Percentiles rank a stretch among this genome's conserved stretches.
phyloP scores from a whole-genome alignment of 2,113 vertebrate genomes.

The Uria aalge region DNA sequence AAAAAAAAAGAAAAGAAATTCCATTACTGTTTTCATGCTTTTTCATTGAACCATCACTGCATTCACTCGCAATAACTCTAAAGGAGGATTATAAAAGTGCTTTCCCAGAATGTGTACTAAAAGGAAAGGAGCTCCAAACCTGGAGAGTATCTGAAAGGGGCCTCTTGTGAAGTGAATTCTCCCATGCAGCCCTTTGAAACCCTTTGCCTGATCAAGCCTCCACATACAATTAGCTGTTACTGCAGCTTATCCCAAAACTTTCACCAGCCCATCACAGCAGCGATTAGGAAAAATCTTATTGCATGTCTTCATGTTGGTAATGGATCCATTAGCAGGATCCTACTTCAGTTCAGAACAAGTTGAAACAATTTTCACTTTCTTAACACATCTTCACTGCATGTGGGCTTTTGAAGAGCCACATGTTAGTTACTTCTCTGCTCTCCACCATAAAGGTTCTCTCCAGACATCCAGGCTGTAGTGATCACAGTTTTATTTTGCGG shows the following conservation, averaged over 20 bases:
- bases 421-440: neutral
- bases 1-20: constrained; percentile 11
- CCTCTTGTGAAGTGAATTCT: constrained; percentile 26
- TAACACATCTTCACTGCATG: neutral
- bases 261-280: neutral
- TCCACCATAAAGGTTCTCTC: neutral
- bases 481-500: neutral
- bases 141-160: constrained; percentile 53
- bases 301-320: neutral
- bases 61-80: constrained; percentile 11
- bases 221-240: constrained; percentile 35
- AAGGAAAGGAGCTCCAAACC: constrained; percentile 45
- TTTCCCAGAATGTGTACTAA: constrained; percentile 6
- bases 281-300: neutral
- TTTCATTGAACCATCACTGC: constrained; percentile 38
- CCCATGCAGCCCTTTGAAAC: constrained; percentile 44
- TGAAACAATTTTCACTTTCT: constrained; percentile 51
- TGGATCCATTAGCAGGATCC: constrained; percentile 1
- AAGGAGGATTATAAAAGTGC: constrained; percentile 43
- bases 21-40: constrained; percentile 46
- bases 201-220: neutral
- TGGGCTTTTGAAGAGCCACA: constrained; percentile 7
- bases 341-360: neutral
- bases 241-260: neutral
- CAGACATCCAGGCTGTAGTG: neutral